phyloP scores from a whole-genome alignment of 2,797 vertebrate genomes.

The Dicrostonyx torquatus region DNA sequence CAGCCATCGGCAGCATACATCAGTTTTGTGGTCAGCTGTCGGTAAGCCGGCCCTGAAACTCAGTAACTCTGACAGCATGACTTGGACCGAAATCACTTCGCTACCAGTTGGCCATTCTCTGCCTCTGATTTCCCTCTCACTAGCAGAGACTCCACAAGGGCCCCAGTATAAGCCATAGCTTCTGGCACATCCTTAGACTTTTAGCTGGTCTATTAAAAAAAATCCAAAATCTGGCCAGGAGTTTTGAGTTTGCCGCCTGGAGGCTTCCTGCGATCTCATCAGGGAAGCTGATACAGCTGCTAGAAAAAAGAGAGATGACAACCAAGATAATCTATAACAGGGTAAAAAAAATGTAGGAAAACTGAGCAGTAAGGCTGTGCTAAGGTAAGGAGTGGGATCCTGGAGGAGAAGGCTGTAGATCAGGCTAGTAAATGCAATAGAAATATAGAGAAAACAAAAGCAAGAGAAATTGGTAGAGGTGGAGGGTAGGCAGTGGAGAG shows the following conservation, averaged over 20 bases:
- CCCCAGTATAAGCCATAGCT: neutral
- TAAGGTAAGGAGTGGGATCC: neutral
- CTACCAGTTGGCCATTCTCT: neutral
- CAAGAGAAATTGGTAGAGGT: neutral
- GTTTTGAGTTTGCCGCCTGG: slow-evolving; percentile 6
- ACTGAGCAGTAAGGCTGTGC: neutral
- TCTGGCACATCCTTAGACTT: neutral
- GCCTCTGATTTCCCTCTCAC: neutral
- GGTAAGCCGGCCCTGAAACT: neutral
- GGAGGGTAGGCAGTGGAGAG: neutral
- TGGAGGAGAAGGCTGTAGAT: neutral
- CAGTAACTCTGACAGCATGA: neutral
- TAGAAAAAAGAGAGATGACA: neutral
- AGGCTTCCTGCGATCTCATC: neutral
- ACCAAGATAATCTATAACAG: slow-evolving; percentile 5
- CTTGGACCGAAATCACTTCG: neutral
- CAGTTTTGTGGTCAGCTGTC: neutral
- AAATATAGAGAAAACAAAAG: neutral
- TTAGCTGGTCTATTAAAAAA: neutral
- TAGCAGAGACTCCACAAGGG: neutral
- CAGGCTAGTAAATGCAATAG: neutral
- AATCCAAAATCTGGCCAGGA: neutral
- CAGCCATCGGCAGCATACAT: neutral
- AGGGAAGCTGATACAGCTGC: neutral
- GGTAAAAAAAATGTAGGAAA: slow-evolving; percentile 34